Percentiles rank a stretch among this genome's conserved stretches.
phyloP scores from a whole-genome alignment of 2,797 vertebrate genomes.

The Ptychobarbus kaznakovi region DNA sequence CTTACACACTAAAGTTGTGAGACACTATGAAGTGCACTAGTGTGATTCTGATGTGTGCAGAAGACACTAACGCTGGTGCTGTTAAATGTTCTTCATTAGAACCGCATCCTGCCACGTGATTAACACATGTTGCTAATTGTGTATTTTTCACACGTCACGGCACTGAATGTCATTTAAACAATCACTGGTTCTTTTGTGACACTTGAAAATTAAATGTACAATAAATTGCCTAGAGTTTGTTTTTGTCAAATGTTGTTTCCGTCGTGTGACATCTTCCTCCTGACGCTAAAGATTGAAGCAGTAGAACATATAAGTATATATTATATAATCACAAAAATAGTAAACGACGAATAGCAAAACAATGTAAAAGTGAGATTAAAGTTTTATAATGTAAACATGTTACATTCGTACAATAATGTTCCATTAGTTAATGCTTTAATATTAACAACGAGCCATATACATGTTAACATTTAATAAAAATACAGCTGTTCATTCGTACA shows the following conservation, averaged over 20 bases:
- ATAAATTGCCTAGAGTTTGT: neutral
- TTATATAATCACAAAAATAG: neutral
- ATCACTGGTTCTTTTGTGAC: slow-evolving; percentile 7
- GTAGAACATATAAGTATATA: neutral
- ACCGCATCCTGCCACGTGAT: neutral
- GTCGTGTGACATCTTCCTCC: neutral
- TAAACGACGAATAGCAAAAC: neutral
- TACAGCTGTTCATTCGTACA: neutral
- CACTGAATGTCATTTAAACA: slow-evolving; percentile 24
- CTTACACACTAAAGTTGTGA: neutral
- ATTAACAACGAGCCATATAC: too few species aligned
- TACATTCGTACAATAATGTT: too few species aligned
- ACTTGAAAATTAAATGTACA: slow-evolving; percentile 23
- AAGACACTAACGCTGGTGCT: slow-evolving; percentile 14
- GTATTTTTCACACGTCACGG: slow-evolving; percentile 21
- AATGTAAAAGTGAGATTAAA: too few species aligned
- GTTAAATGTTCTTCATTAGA: slow-evolving; percentile 2
- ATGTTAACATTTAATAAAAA: too few species aligned
- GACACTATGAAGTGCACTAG: neutral
- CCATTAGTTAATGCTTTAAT: too few species aligned
- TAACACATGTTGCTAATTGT: slow-evolving; percentile 4
- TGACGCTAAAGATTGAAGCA: neutral
- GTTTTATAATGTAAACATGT: too few species aligned
- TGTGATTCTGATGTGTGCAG: neutral
- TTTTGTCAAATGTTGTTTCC: neutral